phyloP scores from a whole-genome alignment of 2,888 invertebrate species.

The Entomobrya proxima region DNA sequence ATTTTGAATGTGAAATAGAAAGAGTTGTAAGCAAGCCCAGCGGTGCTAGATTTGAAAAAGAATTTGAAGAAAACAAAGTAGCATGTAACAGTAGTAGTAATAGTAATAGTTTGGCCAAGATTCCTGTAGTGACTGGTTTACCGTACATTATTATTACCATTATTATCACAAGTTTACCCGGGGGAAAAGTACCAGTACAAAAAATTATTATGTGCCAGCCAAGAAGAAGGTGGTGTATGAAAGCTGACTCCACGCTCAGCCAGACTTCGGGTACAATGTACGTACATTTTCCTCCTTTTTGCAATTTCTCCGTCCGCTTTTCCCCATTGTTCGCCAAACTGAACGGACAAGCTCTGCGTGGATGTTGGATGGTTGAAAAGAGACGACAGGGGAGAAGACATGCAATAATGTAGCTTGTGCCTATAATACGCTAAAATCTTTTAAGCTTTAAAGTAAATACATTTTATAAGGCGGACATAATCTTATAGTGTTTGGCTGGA shows the following conservation, averaged over 20 bases:
- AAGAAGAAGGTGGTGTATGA: not conserved
- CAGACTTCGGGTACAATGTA: not conserved
- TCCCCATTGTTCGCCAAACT: not conserved
- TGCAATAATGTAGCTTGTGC: constrained; percentile 1
- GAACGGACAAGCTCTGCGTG: not conserved
- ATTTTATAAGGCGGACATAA: not conserved
- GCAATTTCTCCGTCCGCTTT: not conserved
- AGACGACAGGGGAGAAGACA: not conserved
- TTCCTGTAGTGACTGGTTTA: constrained; percentile 54
- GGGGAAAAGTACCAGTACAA: not conserved
- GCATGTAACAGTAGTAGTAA: not conserved
- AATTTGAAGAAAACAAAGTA: constrained; percentile 9
- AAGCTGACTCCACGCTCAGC: not conserved
- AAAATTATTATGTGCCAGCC: not conserved
- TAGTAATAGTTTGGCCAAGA: constrained; percentile 13
- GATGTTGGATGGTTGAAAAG: not conserved
- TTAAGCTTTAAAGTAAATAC: not conserved
- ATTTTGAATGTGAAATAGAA: not conserved
- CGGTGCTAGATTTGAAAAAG: too few species aligned
- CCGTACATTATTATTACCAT: constrained; percentile 55
- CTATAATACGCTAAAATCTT: not conserved
- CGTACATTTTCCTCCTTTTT: constrained; percentile 8
- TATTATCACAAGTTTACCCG: constrained; percentile 54
- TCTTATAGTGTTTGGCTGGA: not conserved
- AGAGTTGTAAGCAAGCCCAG: too few species aligned